A percentile compares a stretch with the other conserved stretches of the same genome.
phyloP scores from a whole-genome alignment of 2,113 vertebrate species.

The Tonatia bakeri region DNA sequence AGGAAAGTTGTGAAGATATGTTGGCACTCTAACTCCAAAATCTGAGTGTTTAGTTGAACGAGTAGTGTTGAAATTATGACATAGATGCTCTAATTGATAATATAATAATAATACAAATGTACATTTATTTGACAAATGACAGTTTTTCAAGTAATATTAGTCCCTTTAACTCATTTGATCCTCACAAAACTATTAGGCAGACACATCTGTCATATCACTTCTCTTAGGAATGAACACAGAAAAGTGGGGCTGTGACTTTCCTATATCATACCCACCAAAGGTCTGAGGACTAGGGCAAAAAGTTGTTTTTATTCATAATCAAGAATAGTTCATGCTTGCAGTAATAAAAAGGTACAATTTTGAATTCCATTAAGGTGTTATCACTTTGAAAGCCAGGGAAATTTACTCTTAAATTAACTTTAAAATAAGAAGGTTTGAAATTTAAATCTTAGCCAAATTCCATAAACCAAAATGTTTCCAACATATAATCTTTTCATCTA shows the following conservation, averaged over 20 bases:
- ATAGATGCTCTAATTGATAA: background rate
- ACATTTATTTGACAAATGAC: background rate
- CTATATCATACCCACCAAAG: background rate
- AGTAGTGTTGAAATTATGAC: background rate
- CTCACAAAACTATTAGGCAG: background rate
- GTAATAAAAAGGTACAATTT: background rate
- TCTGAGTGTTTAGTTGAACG: background rate
- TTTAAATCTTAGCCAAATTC: constrained; percentile 24
- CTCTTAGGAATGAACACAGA: background rate
- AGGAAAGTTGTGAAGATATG: background rate
- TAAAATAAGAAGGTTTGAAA: background rate
- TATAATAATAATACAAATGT: background rate
- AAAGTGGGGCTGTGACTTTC: background rate
- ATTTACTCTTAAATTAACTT: constrained; percentile 11
- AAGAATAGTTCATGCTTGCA: background rate
- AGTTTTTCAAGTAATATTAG: constrained; percentile 3
- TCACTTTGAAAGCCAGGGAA: background rate
- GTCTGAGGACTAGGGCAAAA: background rate
- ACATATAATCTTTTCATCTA: background rate
- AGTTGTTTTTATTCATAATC: background rate
- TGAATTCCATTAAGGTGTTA: background rate
- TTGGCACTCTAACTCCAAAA: background rate
- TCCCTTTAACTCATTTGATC: background rate
- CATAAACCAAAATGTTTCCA: constrained; percentile 14
- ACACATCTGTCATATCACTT: background rate